Conservation (phyloP, 2,797 vertebrate genomes). For the Rhodeus uyekii region DNA sequence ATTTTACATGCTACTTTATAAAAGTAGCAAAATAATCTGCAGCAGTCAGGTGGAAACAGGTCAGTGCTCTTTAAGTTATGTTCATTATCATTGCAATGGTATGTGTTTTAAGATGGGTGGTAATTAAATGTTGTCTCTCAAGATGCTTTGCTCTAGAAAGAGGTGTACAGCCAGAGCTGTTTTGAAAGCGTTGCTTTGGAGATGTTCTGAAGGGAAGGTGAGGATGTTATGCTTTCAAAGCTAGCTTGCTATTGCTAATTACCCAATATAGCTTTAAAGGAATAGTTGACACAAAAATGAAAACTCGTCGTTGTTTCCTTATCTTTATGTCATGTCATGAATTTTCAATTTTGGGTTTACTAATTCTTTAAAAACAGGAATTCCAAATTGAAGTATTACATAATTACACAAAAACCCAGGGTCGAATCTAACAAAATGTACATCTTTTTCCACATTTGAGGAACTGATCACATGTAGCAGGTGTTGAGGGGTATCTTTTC, state of each 20-base stretch:
- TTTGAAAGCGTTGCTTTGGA: not conserved
- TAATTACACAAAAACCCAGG: not conserved
- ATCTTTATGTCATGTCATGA: not conserved
- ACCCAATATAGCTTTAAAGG: not conserved
- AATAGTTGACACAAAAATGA: not conserved
- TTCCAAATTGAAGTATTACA: not conserved
- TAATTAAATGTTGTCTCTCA: not conserved
- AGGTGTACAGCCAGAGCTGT: too few relatives aligned
- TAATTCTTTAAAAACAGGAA: not conserved
- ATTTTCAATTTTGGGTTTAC: not conserved
- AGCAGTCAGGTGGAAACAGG: not conserved
- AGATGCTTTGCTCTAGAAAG: not conserved
- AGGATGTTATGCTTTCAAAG: not conserved
- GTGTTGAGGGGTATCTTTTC: not conserved
- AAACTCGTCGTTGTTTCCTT: not conserved
- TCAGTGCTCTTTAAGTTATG: not conserved
- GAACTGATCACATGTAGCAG: constrained; percentile 18
- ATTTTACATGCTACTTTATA: not conserved
- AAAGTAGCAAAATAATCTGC: not conserved
- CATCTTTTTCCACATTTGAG: not conserved
- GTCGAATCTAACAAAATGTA: not conserved
- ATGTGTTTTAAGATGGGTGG: not conserved
- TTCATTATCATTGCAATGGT: not conserved
- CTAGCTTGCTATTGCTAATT: not conserved
- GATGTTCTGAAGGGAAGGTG: too few relatives aligned